phyloP scores from a whole-genome alignment of 1,140 invertebrate genomes.

The Leptoteleia sp. region DNA sequence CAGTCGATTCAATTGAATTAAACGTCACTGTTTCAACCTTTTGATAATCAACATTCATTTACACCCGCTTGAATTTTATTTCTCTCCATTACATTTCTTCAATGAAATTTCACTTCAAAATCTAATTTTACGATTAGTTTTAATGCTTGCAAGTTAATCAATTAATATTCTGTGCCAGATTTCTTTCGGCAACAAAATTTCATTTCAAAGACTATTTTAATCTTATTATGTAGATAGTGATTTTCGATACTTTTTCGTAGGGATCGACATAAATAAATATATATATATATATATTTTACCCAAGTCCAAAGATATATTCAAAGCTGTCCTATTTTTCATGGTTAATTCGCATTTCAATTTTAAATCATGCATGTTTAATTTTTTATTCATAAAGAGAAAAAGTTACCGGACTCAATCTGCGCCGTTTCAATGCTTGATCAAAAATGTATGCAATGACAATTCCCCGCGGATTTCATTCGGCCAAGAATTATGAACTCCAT shows the following conservation, averaged over 20 bases:
- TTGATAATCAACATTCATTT: no score
- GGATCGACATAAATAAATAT: no score
- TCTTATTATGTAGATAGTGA: no score
- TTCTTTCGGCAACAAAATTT: no score
- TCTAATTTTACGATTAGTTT: no score
- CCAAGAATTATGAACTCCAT: slow-evolving; percentile 47
- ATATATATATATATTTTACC: no score
- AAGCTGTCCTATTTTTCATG: neutral
- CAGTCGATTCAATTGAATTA: neutral
- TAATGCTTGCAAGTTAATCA: no score
- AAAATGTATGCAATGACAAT: slow-evolving; percentile 61
- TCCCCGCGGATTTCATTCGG: slow-evolving; percentile 37
- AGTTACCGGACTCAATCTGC: slow-evolving; percentile 39
- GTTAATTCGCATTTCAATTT: slow-evolving; percentile 52
- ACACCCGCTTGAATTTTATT: neutral
- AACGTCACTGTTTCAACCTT: neutral
- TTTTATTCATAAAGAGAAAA: slow-evolving; percentile 58
- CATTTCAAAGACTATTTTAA: no score
- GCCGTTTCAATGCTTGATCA: slow-evolving; percentile 59
- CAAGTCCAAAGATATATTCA: slow-evolving; percentile 17
- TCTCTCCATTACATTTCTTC: no score
- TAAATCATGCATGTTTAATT: slow-evolving; percentile 56
- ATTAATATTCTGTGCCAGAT: no score
- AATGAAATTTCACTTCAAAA: no score
- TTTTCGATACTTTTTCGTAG: no score